Base-by-base conservation (phyloP, 2,888 invertebrate species). In the Ganaspis brasiliensis region DNA sequence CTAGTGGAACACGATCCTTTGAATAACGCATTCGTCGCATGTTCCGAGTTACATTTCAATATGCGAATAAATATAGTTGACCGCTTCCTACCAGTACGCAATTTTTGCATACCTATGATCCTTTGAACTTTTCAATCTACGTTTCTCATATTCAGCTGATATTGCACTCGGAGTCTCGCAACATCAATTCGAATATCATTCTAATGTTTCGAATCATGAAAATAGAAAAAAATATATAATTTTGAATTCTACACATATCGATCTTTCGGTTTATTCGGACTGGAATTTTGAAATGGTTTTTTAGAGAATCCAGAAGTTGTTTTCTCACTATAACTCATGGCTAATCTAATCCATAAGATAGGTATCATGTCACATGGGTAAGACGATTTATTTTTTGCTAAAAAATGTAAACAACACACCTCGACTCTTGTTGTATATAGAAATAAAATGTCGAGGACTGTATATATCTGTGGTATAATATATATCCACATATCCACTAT, bases 261-360 rank as follows among this genome's bases (percentile, higher is more conserved):
- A n/a, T n/a, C n/a, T n/a, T n/a, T n/a, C n/a, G n/a, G n/a, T n/a
- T n/a, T n/a, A n/a, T n/a, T n/a, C n/a, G n/a, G n/a, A n/a, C n/a
- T n/a, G n/a, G n/a, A n/a, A n/a, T n/a, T n/a, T n/a, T n/a, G n/a
- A n/a, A n/a, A n/a, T n/a, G n/a, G n/a, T n/a, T n/a, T n/a, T n/a
- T n/a, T n/a, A n/a, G n/a, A n/a, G n/a, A n/a, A n/a, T 31, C 31
- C 31, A 72, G 35, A 16, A 52, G 59, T 45, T 57, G 74, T 74
- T 77, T 75, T 75, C 74, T 80, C 73, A 83, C 84, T 87, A 85
- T 88, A 88, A 88, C 86, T 88, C 88, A 85, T 81, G 70, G 83
- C 85, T 88, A 88, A 88, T 88, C 88, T 86, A 88, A 88, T 87
- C 87, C 87, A 77, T 72, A 75, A 74, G 81, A 73, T 72, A 67